Base-by-base conservation (phyloP, 2,797 vertebrate species). In the Cirrhinus molitorella region DNA sequence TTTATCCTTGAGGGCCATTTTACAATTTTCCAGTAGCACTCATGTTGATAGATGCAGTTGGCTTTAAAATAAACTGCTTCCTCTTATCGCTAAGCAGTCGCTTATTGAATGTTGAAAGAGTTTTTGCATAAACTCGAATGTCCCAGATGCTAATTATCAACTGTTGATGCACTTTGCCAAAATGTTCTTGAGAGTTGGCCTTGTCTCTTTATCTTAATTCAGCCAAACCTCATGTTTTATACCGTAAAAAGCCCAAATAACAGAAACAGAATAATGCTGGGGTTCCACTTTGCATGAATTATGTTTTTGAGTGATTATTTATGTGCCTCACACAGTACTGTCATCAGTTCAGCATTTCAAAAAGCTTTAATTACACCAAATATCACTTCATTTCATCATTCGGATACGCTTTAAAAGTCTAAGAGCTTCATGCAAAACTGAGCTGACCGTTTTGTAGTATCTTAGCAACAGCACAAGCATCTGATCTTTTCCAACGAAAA, bases 401-500 rank as follows among this genome's bases (percentile, higher is more conserved):
- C 34, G 67, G 49, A 47, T 34, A n/a, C 28, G 37, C 19, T 23
- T 55, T 67, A 37, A 55, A 79, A 57, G 65, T 80, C 49, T n/a
- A 8, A 80, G 21, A 8, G 34, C 65, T 68, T 80, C 25, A 67
- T 68, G 49, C 63, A 80, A 68, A 67, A 79, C 23, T 8, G 17
- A 37, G 61, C 21, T 80, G 47, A 83, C 17, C 31, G 5, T 78
- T 65, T 68, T 76, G 28, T 80, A 80, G 66, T 84, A 79, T 88
- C 74, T 86, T 86, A 84, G 79, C 73, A 88, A 84, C 79, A 72
- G 61, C 68, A 51, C 25, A 11, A 75, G 45, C 21, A 75, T 59
- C 61, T 49, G 21, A 74, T 84, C 23, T 55, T 59, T 72, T 73
- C 40, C 66, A 81, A 63, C 76, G 8, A 70, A 84, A 53, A 67